These are phyloP conservation scores for Melanerpes formicivorus DNA, from an alignment of 2,113 vertebrate species.

Conservation along the genomic window DNA sequence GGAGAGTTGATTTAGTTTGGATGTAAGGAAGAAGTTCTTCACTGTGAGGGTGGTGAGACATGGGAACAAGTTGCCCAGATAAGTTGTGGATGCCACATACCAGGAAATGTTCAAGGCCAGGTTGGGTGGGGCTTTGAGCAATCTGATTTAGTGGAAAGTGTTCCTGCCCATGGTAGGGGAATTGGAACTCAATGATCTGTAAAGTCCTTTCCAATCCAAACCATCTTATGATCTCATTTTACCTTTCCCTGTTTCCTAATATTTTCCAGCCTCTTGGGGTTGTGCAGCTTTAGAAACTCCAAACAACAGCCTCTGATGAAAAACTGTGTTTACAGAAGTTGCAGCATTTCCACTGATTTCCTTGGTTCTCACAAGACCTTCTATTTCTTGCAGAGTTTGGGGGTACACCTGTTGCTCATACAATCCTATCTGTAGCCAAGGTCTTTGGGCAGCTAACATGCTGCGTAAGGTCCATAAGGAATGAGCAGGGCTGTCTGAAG, in stretches of 20 bases:
- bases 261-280: background rate
- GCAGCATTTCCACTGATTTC: background rate
- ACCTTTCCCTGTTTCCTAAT: background rate
- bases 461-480: background rate
- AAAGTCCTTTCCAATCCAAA: background rate
- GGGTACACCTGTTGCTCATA: background rate
- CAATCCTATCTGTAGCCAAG: fast-evolving
- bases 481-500: background rate
- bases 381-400: background rate
- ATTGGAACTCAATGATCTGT: no score
- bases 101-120: background rate
- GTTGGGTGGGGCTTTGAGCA: background rate
- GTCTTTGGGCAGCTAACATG: background rate
- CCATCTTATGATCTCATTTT: background rate
- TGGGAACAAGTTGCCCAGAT: background rate
- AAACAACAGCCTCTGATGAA: background rate
- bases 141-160: background rate
- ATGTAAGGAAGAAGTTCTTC: background rate
- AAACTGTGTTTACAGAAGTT: background rate
- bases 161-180: background rate
- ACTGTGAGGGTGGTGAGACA: background rate
- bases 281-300: background rate
- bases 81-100: background rate
- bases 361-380: background rate
- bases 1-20: background rate